Evolutionary conservation across 2,797 vertebrate species (phyloP), one percentile per base, ranked within the genome.

Genomic region (Rhinatrema bivittatum): DNA sequence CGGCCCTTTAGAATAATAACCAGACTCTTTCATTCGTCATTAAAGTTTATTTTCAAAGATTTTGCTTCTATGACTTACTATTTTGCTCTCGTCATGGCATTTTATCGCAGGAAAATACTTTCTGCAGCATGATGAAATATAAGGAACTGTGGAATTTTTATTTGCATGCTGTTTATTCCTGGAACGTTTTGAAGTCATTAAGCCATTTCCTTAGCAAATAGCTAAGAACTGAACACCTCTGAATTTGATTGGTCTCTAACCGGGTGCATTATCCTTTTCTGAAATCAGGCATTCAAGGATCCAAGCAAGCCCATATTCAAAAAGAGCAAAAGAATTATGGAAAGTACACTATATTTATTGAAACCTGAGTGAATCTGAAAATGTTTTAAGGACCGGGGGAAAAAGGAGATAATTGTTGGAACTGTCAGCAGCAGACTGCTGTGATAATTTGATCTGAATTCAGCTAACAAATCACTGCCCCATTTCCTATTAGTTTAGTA

Each of bases 401-500:
- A 76, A 26, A 84, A 76, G 74, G 67, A 78, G 82, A 75, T 74
- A 84, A 87, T 91, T 91, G 85, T 87, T 84, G 78, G 68, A 78
- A 69, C 78, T 88, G 89, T 90, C 88, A 87, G 88, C 87, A 81
- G 90, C 89, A 76, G 74, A 86, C 79, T 19, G 29, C 88, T 91
- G 90, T 86, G 92, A 96, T 97, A 94, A 94, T 94, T 93, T 90
- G 87, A 94, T 90, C 87, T 91, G 88, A 93, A 90, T 84, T 78
- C 84, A 70, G 86, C 85, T 93, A 94, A 98, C 94, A 93, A 97
- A 97, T 97, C 91, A 94, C 85, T 59, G 67, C 83, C 76, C 87
- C 80, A 82, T 90, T n/a, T 92, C 89, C 86, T 89, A 86, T 81
- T 84, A 84, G 87, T 97, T 98, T 97, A 98, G 91, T 95, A 97